phyloP scores from a whole-genome alignment of 2,888 invertebrate genomes.

The Spilosoma lubricipeda region DNA sequence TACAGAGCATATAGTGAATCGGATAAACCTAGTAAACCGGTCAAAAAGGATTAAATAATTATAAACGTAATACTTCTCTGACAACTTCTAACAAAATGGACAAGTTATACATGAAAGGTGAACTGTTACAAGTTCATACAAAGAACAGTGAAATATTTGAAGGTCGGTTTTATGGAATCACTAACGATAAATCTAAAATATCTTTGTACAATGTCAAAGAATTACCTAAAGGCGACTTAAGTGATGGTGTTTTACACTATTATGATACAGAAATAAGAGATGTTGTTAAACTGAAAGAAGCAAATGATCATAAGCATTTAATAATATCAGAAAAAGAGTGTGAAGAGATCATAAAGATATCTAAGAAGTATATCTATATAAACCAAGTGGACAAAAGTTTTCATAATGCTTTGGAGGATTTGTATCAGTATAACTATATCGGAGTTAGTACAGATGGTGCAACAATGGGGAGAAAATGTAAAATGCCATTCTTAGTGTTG shows the following conservation, averaged over 20 bases:
- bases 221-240: constrained; percentile 63
- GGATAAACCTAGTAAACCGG: constrained; percentile 75
- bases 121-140: constrained; percentile 80
- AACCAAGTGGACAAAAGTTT: constrained; percentile 80
- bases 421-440: constrained; percentile 70
- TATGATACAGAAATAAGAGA: constrained; percentile 77
- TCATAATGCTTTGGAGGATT: constrained; percentile 75
- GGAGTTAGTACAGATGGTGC: constrained; percentile 80
- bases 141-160: constrained; percentile 77
- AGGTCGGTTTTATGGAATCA: constrained; percentile 80
- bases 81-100: constrained; percentile 71
- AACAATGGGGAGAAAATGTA: constrained; percentile 82
- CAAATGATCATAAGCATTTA: constrained; percentile 66
- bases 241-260: constrained; percentile 76
- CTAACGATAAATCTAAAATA: constrained; percentile 78
- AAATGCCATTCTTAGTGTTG: constrained; percentile 79
- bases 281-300: constrained; percentile 75
- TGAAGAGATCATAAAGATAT: constrained; percentile 74
- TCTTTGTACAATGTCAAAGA: constrained; percentile 79
- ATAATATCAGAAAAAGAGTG: constrained; percentile 78
- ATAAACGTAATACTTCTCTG: constrained; percentile 15
- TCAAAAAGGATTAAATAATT: constrained; percentile 76
- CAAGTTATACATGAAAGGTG: constrained; percentile 80
- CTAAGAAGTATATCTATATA: constrained; percentile 78
- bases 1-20: constrained; percentile 90